Evolutionary conservation across 92 coral and sea anemone genomes (phyloP).

Genomic region (Epizoanthus scotinus): DNA sequence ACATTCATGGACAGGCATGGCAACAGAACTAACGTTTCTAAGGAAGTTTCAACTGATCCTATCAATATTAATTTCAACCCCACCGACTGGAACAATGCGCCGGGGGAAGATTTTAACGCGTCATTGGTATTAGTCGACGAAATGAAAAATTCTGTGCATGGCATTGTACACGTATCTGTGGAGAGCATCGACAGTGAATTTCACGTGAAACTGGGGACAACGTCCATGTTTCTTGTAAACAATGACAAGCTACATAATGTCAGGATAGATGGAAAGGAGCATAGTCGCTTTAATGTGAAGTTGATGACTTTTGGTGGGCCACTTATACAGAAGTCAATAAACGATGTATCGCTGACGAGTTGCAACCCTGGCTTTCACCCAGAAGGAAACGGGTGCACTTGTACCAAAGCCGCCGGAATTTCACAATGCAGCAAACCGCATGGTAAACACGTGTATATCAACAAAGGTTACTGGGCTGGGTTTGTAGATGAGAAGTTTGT

Average conservation of each 20-base stretch:
- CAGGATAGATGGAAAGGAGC: constrained; percentile 46
- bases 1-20: constrained; percentile 48
- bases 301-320: constrained; percentile 59
- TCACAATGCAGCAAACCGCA: constrained; percentile 55
- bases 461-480: constrained; percentile 91
- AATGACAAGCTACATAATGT: constrained; percentile 38
- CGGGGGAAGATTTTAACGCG: constrained; percentile 71
- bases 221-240: constrained; percentile 62
- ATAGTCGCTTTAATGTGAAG: constrained; percentile 48
- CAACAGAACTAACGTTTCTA: constrained; percentile 35
- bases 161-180: constrained; percentile 61
- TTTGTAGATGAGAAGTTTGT: constrained; percentile 51
- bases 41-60: constrained; percentile 77
- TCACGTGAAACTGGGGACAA: constrained; percentile 49
- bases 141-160: constrained; percentile 56
- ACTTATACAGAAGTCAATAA: constrained; percentile 37
- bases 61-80: constrained; percentile 41
- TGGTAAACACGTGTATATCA: constrained; percentile 54
- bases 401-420: constrained; percentile 60
- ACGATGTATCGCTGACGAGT: constrained; percentile 33
- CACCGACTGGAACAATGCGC: constrained; percentile 78
- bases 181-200: neutral
- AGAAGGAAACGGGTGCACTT: constrained; percentile 43
- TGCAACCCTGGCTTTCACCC: constrained; percentile 68
- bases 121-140: constrained; percentile 69